Percentiles rank a stretch among this genome's conserved stretches.
Evolutionary conservation across 2,113 vertebrate species (phyloP).

Genomic region (Octodon degus): DNA sequence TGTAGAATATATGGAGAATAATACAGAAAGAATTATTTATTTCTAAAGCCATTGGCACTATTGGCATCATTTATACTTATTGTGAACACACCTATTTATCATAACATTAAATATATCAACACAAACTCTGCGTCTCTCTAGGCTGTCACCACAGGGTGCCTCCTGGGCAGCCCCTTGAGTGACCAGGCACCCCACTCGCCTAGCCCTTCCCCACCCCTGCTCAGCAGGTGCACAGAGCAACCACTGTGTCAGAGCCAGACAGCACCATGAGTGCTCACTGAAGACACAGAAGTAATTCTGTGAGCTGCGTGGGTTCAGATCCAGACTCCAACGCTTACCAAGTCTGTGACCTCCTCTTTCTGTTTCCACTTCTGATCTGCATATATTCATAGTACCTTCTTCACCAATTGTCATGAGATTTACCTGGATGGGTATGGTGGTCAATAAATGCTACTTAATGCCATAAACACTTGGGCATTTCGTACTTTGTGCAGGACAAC

Average conservation of each 20-base stretch:
- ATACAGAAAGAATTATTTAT: not conserved
- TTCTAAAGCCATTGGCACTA: not conserved
- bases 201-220: not conserved
- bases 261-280: not conserved
- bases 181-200: too few species aligned
- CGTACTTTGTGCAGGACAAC: not conserved
- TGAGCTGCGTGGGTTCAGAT: not conserved
- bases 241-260: too few species aligned
- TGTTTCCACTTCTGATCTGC: not conserved
- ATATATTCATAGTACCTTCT: not conserved
- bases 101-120: not conserved
- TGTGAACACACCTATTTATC: not conserved
- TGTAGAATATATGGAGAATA: not conserved
- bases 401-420: not conserved
- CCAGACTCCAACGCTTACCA: not conserved
- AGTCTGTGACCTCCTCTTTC: not conserved
- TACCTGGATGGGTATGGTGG: not conserved
- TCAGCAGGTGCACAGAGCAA: not conserved
- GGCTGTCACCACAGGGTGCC: not conserved
- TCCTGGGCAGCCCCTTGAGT: not conserved
- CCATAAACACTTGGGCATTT: not conserved
- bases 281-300: not conserved
- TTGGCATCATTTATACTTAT: not conserved
- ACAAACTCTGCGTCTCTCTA: not conserved
- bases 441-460: not conserved